Evolutionary conservation across 2,113 vertebrate species (phyloP), one percentile per base, ranked within the genome.

Genomic region (Oxygymnocypris stewartii): DNA sequence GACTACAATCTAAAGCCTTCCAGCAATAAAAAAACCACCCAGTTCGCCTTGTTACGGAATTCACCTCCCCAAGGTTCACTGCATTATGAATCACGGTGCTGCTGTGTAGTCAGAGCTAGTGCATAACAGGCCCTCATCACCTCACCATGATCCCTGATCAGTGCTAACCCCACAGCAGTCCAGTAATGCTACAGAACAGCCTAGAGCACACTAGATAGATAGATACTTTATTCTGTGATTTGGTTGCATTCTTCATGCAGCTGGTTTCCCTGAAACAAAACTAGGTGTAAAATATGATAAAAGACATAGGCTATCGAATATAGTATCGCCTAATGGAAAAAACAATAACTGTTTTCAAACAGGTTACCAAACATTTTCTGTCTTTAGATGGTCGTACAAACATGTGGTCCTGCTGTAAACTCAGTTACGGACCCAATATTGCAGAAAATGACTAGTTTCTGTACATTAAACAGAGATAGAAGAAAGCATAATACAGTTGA

Each of bases 61-160:
- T 84, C 1, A 42, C 44, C 31, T 51, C 51, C 65, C 25, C 6
- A 16, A 67, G 59, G 28, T 25, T 40, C 49, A 84, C 47, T 35
- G 25, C 16, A 42, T 37, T 79, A 85, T 57, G 76, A 86, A 65
- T 67, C 84, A 73, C 7, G 57, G 25, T 78, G 79, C 47, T 69
- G 7, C 74, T n/a, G 61, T 51, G 42, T 37, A 75, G 47, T 49
- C 57, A 47, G 37, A 40, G 47, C 40, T 76, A 63, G 81, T 57
- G 54, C 40, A 49, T 47, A 40, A 31, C 20, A 79, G 65, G 71
- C 18, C 25, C 4, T 37, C 40, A 8, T 57, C 67, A 74, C 13
- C 49, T 31, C 13, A 42, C 16, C 67, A 7, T 51, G 54, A 80
- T 37, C 20, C 47, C 14, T 73, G 61, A 71, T 10, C 16, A 47